These are phyloP conservation scores for Erpetoichthys calabaricus DNA, from an alignment of 2,797 vertebrate species.

Conservation along the genomic window DNA sequence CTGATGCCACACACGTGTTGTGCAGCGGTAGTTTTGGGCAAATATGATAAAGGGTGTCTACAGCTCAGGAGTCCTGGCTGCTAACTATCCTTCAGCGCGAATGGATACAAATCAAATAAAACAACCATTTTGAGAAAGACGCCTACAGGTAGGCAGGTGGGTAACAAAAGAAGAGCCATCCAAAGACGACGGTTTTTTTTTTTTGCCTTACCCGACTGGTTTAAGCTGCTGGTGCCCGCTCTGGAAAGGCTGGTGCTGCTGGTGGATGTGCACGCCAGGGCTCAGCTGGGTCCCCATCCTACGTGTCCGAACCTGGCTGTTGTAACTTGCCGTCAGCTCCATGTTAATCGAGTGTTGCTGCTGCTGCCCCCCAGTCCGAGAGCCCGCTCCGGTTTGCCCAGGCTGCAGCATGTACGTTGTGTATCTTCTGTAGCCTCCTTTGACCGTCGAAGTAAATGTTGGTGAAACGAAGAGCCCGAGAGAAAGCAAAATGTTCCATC, in stretches of 20 bases:
- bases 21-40: too few relatives aligned
- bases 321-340: slow-evolving; percentile 42
- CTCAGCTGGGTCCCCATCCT: slow-evolving; percentile 56
- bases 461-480: slow-evolving; percentile 38
- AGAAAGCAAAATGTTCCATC: slow-evolving; percentile 51
- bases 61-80: too few relatives aligned
- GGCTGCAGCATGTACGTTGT: slow-evolving; percentile 69
- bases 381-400: slow-evolving; percentile 38
- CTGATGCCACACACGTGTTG: too few relatives aligned
- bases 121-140: too few relatives aligned
- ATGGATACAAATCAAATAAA: too few relatives aligned
- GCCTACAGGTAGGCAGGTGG: too few relatives aligned
- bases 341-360: slow-evolving; percentile 54
- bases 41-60: too few relatives aligned
- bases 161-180: too few relatives aligned
- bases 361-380: slow-evolving; percentile 30
- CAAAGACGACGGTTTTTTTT: too few relatives aligned
- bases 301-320: slow-evolving; percentile 59
- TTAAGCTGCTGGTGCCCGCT: slow-evolving; percentile 31
- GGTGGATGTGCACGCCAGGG: slow-evolving; percentile 36
- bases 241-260: slow-evolving; percentile 29
- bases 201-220: neutral
- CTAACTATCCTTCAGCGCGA: too few relatives aligned
- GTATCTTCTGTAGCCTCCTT: slow-evolving; percentile 50
- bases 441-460: slow-evolving; percentile 42